These are phyloP conservation scores for Sciurus carolinensis DNA, from an alignment of 2,797 vertebrate genomes.

Conservation along the genomic window DNA sequence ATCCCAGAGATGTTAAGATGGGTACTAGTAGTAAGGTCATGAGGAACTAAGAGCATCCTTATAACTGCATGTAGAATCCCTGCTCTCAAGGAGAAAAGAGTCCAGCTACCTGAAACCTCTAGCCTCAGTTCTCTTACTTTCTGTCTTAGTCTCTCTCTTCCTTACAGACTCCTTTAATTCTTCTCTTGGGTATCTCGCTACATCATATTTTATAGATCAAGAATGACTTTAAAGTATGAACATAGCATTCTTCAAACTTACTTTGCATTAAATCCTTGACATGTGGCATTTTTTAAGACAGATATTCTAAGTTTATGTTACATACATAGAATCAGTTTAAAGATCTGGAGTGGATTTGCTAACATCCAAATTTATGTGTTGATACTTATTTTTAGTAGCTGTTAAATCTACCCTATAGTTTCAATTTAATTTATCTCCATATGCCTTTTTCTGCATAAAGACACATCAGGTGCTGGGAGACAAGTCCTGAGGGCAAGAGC, in stretches of 20 bases:
- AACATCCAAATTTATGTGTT: slow-evolving; percentile 33
- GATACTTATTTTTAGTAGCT: slow-evolving; percentile 65
- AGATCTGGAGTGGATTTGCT: slow-evolving; percentile 60
- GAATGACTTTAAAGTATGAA: not conserved
- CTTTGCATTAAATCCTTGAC: slow-evolving; percentile 45
- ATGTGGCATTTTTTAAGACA: slow-evolving; percentile 49
- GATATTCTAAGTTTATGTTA: slow-evolving; percentile 45
- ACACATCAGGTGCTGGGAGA: not conserved
- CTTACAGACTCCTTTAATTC: not conserved
- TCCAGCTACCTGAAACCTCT: not conserved
- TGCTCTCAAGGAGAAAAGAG: not conserved
- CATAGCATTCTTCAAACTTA: not conserved
- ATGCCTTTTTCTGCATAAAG: slow-evolving; percentile 9
- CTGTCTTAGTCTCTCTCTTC: not conserved
- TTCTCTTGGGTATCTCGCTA: not conserved
- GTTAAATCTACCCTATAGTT: slow-evolving; percentile 43
- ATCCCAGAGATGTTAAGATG: not conserved
- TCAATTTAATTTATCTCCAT: slow-evolving; percentile 34
- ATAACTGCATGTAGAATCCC: not conserved
- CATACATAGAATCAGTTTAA: slow-evolving; percentile 62
- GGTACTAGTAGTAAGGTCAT: not conserved
- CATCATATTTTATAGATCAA: not conserved
- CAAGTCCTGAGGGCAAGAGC: not conserved
- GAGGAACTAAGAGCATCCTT: not conserved
- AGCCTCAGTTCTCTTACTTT: not conserved